Conservation (phyloP, 2,888 invertebrate species). For the Tinea trinotella region DNA sequence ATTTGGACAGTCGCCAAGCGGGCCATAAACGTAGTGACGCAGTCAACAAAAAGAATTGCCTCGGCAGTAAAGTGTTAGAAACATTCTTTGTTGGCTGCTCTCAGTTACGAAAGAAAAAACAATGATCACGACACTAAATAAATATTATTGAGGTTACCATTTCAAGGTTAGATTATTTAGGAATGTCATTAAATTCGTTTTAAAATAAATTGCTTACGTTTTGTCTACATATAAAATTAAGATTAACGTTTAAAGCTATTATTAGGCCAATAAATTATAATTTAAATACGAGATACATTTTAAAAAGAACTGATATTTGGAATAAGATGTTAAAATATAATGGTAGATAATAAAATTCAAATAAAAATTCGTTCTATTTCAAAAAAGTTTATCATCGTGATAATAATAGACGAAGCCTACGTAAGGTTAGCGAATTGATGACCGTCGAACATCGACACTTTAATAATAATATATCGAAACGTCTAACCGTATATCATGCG, state of each 20-base stretch:
- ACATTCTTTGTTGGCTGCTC: conserved; percentile 5
- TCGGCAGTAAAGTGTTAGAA: conserved; percentile 12
- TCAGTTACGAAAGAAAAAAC: conserved; percentile 10
- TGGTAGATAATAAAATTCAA: not conserved
- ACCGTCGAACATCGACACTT: conserved; percentile 8
- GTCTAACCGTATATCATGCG: conserved; percentile 9
- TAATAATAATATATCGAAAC: conserved; percentile 13
- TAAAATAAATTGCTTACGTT: not conserved
- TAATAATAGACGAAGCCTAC: conserved; percentile 2
- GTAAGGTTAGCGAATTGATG: conserved; percentile 4
- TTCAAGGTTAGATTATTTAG: not conserved
- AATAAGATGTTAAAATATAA: no score
- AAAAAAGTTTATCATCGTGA: not conserved
- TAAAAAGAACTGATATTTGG: no score
- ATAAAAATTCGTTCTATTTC: not conserved
- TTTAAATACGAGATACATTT: no score
- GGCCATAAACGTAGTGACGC: conserved; percentile 26
- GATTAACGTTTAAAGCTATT: no score
- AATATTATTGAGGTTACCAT: conserved; percentile 8
- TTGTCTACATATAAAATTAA: no score
- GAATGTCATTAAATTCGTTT: not conserved
- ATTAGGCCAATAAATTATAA: no score
- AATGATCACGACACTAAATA: not conserved
- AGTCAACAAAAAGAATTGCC: conserved; percentile 22
- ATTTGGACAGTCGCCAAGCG: conserved; percentile 32